These are phyloP conservation scores for Semotilus atromaculatus DNA, from an alignment of 2,797 vertebrate genomes.

Conservation along the genomic window DNA sequence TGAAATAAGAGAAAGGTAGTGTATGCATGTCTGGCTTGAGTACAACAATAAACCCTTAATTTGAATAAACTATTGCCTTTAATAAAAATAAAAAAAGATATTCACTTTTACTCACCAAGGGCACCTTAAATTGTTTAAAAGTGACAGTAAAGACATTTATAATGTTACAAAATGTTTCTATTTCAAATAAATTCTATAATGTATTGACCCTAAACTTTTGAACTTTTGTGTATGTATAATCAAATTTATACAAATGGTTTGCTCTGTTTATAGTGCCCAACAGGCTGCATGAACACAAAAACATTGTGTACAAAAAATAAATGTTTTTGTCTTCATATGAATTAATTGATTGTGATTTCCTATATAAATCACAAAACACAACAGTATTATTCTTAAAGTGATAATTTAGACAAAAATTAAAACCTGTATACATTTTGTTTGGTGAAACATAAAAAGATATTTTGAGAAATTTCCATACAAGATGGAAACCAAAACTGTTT, in stretches of 20 bases:
- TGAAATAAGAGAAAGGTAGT: conserved; percentile 56
- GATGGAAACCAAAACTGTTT: not conserved
- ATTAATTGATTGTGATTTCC: not conserved
- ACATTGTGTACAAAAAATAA: not conserved
- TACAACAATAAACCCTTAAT: not conserved
- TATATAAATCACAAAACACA: not conserved
- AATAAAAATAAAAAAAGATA: too few relatives aligned
- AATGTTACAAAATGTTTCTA: not conserved
- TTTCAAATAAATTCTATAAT: not conserved
- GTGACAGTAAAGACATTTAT: not conserved
- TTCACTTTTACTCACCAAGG: not conserved
- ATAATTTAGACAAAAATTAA: not conserved
- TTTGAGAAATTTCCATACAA: not conserved
- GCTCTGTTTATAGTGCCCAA: not conserved
- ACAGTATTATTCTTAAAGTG: not conserved
- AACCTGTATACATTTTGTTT: not conserved
- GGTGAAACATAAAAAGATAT: not conserved
- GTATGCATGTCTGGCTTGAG: not conserved
- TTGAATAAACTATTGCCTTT: not conserved
- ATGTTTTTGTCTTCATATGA: too few relatives aligned
- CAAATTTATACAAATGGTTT: not conserved
- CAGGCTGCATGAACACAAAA: not conserved
- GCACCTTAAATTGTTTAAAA: not conserved
- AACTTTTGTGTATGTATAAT: not conserved
- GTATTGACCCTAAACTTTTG: not conserved